Evolutionary conservation across 2,113 vertebrate species (phyloP).

Genomic region (Smithornis capensis): DNA sequence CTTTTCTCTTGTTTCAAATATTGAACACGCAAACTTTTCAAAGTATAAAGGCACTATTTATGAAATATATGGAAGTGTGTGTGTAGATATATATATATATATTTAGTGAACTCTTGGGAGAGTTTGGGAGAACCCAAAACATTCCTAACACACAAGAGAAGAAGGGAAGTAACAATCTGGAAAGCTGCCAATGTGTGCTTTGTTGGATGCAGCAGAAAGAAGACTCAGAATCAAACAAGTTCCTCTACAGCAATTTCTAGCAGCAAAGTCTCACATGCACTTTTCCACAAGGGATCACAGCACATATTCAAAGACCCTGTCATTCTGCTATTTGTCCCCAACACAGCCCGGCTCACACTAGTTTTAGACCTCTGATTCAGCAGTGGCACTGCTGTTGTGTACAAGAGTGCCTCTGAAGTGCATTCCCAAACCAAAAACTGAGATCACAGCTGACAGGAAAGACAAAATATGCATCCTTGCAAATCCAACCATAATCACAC

Average conservation of each 20-base stretch:
- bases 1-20: not conserved
- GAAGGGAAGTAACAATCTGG: not conserved
- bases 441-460: not conserved
- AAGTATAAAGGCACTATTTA: not conserved
- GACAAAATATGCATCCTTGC: not conserved
- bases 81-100: not conserved
- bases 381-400: not conserved
- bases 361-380: not conserved
- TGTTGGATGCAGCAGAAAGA: not conserved
- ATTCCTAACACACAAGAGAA: not conserved
- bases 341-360: not conserved
- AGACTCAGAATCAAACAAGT: not conserved
- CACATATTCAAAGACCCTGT: not conserved
- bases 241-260: not conserved
- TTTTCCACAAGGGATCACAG: not conserved
- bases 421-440: not conserved
- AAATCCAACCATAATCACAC: not conserved
- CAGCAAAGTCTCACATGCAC: not conserved
- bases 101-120: not conserved
- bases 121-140: not conserved
- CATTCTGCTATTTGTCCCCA: not conserved
- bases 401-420: not conserved
- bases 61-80: not conserved
- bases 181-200: rapidly evolving
- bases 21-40: not conserved